phyloP scores from a whole-genome alignment of 2,113 vertebrate genomes.

The Ailuropoda melanoleuca region DNA sequence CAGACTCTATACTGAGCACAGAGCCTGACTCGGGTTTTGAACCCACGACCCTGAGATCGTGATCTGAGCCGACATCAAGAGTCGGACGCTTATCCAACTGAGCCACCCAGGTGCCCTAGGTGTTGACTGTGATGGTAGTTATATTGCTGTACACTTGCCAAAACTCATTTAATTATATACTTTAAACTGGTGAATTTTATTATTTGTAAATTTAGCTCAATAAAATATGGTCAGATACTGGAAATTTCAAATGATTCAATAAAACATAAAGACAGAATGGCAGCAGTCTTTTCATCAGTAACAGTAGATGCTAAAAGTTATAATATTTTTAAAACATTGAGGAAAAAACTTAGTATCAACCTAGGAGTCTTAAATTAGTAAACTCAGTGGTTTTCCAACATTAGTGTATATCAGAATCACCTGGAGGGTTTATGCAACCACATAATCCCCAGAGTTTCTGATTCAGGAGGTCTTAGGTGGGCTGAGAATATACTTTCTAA shows the following conservation, averaged over 20 bases:
- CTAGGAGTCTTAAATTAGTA: background rate
- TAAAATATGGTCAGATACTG: background rate
- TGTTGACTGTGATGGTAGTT: background rate
- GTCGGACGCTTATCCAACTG: background rate
- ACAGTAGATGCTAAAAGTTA: background rate
- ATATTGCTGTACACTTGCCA: background rate
- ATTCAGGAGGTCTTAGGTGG: background rate
- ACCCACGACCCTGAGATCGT: background rate
- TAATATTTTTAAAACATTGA: background rate
- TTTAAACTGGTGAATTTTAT: background rate
- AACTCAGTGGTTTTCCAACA: background rate
- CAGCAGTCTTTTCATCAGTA: background rate
- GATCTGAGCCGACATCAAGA: background rate
- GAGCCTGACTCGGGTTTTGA: background rate
- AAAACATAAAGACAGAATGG: background rate
- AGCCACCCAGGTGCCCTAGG: background rate
- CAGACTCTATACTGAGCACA: background rate
- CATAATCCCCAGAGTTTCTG: background rate
- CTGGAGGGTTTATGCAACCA: background rate
- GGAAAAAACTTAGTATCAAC: background rate
- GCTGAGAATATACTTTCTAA: background rate
- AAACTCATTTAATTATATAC: background rate
- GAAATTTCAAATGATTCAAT: background rate
- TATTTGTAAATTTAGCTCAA: background rate
- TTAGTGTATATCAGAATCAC: background rate